Percentiles rank a stretch among this genome's conserved stretches.
phyloP scores from a whole-genome alignment of 1,140 invertebrate species.

The Drosophila pandora region DNA sequence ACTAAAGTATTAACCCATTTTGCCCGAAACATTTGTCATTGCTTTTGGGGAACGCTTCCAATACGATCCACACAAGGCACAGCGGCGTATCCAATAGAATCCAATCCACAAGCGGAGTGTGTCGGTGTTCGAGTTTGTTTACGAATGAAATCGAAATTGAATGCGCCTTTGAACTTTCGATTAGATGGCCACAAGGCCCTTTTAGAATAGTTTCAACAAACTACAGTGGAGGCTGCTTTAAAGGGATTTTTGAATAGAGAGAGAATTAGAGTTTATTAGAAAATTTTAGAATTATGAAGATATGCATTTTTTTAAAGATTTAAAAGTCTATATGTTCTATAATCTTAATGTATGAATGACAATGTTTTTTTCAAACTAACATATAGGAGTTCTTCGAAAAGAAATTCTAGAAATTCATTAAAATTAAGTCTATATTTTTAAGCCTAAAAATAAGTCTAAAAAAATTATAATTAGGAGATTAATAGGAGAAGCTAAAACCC shows the following conservation, averaged over 20 bases:
- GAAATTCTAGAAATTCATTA: background rate
- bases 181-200: constrained; percentile 41
- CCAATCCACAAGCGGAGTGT: constrained; percentile 26
- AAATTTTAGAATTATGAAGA: no score
- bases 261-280: no score
- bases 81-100: background rate
- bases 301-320: no score
- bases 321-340: no score
- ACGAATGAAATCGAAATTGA: constrained; percentile 67
- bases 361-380: no score
- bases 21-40: constrained; percentile 27
- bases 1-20: constrained; percentile 35
- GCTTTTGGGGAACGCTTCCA: background rate
- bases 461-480: no score
- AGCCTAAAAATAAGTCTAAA: background rate
- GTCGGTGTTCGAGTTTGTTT: constrained; percentile 62
- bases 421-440: no score
- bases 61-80: background rate
- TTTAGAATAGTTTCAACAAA: background rate
- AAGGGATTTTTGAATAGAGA: no score
- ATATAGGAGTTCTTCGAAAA: no score
- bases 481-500: background rate
- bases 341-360: no score
- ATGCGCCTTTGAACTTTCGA: constrained; percentile 58
- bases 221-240: constrained; percentile 9